Evolutionary conservation across 2,888 invertebrate species (phyloP), one percentile per base, ranked within the genome.

Genomic region (Lamproptera curius): DNA sequence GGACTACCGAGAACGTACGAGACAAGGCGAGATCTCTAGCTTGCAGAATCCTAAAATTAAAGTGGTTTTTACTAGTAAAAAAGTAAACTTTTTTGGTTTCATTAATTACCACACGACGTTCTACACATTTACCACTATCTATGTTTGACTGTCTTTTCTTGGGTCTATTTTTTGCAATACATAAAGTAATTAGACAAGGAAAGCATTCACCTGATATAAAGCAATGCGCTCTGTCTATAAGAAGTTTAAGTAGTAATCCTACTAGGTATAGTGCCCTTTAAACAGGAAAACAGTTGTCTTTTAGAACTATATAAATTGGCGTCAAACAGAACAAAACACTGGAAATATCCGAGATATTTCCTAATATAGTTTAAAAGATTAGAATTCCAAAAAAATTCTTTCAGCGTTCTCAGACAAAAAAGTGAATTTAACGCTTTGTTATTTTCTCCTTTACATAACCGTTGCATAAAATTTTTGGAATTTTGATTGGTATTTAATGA

Each of bases 371-470:
- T 23, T 6, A 23, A 23, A 23, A 23, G 8, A 23, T 6, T 23
- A 23, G 23, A 23, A 23, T 6, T 8, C 23, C n/a, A n/a, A n/a
- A n/a, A n/a, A n/a, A 23, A 23, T 8, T 23, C 23, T 23, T 23
- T 41, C 6, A n/a, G n/a, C n/a, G n/a, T n/a, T n/a, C n/a, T n/a
- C n/a, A n/a, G n/a, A n/a, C n/a, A n/a, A n/a, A 50, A 50, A 50
- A 50, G 40, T 44, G 20, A 41, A 50, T 50, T 50, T 41, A 23
- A 45, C 49, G 49, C 44, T 37, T 37, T 20, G 41, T 36, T 40
- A 41, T 5, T 16, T 37, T 36, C 41, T 37, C 28, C 28, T 17
- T 11, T 44, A 31, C 31, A n/a, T 31, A 39, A 28, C 20, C 35
- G 16, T 43, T 17, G 35, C 17, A 14, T 39, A 39, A 42, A 48